Conservation (phyloP, 2,113 vertebrate genomes). For the Microcebus murinus region DNA sequence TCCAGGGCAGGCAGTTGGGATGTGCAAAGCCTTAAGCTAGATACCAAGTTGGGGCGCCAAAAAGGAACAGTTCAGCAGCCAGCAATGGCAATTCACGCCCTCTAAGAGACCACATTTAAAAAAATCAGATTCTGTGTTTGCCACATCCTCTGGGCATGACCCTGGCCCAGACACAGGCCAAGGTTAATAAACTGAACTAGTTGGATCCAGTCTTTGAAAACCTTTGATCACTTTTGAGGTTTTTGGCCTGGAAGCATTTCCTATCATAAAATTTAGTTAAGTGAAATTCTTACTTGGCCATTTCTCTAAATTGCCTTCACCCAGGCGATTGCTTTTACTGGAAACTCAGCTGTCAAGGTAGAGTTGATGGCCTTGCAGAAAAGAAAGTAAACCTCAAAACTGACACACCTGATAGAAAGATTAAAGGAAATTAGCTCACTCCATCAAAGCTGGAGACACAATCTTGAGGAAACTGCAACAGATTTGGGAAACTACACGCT, state of each 20-base stretch:
- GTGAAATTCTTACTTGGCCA: conserved; percentile 42
- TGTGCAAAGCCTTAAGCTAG: neutral
- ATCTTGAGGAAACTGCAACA: neutral
- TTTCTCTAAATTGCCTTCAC: conserved; percentile 60
- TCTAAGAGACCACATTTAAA: conserved; percentile 29
- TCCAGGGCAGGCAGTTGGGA: neutral
- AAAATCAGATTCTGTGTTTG: conserved; percentile 11
- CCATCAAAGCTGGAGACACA: neutral
- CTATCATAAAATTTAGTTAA: conserved; percentile 66
- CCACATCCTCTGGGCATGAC: conserved; percentile 47
- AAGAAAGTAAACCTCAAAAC: neutral
- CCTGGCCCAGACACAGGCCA: conserved; percentile 18
- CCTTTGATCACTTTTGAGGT: conserved; percentile 69
- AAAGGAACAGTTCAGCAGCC: neutral
- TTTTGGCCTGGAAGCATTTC: conserved; percentile 64
- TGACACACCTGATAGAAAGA: neutral
- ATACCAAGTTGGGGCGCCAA: neutral
- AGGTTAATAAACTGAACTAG: conserved; percentile 43
- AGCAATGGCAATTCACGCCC: neutral
- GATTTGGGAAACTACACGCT: neutral
- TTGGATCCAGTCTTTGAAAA: conserved; percentile 65
- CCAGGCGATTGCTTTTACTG: conserved; percentile 49
- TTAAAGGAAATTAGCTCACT: neutral
- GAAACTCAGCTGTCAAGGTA: conserved; percentile 55
- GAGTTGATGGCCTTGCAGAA: conserved; percentile 52